These are phyloP conservation scores for Oreochromis grahami DNA, from an alignment of 2,797 vertebrate species.

Conservation along the genomic window DNA sequence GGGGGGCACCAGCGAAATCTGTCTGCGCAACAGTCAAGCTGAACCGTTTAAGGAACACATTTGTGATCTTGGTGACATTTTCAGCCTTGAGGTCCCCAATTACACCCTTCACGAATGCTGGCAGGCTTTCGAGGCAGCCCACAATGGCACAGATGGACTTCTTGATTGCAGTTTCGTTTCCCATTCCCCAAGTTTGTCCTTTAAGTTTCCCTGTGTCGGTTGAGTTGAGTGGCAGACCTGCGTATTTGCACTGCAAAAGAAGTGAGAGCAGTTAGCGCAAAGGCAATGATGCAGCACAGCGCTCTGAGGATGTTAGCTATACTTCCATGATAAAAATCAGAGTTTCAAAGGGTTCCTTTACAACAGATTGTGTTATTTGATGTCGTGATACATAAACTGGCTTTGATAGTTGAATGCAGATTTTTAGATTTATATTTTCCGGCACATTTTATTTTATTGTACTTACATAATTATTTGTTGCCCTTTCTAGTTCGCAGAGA, in stretches of 20 bases:
- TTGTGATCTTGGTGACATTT: accelerated
- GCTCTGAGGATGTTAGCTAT: not conserved
- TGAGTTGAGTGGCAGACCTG: not conserved
- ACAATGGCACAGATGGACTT: slow-evolving; percentile 27
- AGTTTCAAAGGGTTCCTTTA: not conserved
- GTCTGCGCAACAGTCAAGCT: accelerated
- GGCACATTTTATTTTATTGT: not conserved
- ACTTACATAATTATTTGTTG: slow-evolving; percentile 39
- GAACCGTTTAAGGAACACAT: accelerated
- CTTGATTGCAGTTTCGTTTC: not conserved
- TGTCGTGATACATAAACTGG: not conserved
- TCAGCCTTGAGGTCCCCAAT: accelerated
- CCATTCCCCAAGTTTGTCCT: slow-evolving; percentile 24
- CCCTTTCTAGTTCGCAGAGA: not conserved
- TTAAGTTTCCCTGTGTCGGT: accelerated
- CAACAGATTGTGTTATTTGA: not conserved
- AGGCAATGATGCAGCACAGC: not conserved
- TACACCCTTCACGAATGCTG: accelerated
- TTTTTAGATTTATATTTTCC: not conserved
- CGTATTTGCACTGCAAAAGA: not conserved
- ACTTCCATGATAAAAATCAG: not conserved
- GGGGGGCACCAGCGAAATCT: accelerated
- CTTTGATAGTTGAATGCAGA: not conserved
- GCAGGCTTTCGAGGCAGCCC: slow-evolving; percentile 17
- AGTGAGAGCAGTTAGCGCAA: not conserved